Evolutionary conservation across 1,140 invertebrate genomes (phyloP), one percentile per base, ranked within the genome.

Genomic region (Bombus soroeensis): DNA sequence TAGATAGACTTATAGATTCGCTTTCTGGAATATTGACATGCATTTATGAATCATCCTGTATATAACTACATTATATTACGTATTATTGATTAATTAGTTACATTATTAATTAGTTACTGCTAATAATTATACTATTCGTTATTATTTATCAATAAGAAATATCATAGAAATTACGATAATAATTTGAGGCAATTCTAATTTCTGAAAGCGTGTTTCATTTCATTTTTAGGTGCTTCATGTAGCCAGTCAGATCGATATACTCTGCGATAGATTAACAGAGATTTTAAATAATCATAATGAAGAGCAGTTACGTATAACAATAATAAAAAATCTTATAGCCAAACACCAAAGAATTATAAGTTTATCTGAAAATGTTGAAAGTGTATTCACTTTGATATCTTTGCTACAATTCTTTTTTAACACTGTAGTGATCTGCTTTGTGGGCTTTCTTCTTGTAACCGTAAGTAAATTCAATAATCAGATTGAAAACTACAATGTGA

Each of bases 391-490:
- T 3, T 74, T 78, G 12, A 87, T 88, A 25, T 81, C 87, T 22
- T 37, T 88, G 18, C 32, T 87, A 3, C 87, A 88, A 22, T 87
- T 90, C 2, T 64, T 89, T 28, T 80, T 83, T 62, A 89, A 88
- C 18, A 89, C 78, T 43, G 18, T 88, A 34, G 88, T 86, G 22
- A 82, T 89, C 1, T 88, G 83, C 79, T 89, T 88, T 8, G 71
- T 81, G 64, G 62, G 74, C 3, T 89, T 88, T 15, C 41, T 89
- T 22, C 77, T 89, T 18, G 57, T 86, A 41, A 89, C 77, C 47
- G 88, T 89, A n/a, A 88, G 87, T 75, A 76, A 34, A 75, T 0
- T 39, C 15, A n/a, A 32, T 71, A 2, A 41, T 43, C 73, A n/a
- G n/a, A 28, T 75, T 1, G 18, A 53, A 53, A 53, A 53, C 18